These are phyloP conservation scores for Noctuana brunneofusca DNA, from an alignment of 2,888 invertebrate species.

Conservation along the genomic window DNA sequence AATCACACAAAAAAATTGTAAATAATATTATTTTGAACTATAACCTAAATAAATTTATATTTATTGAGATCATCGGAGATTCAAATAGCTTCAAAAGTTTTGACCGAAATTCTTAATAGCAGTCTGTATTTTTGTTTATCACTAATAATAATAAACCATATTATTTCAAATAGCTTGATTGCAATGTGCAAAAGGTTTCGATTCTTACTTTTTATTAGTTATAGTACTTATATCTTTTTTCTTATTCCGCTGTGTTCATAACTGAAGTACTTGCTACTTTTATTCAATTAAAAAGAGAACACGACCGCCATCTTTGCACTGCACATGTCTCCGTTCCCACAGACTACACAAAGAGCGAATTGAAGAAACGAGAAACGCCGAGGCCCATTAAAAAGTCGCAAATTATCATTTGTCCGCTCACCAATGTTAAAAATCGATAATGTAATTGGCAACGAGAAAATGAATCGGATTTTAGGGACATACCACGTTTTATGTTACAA, in stretches of 20 bases:
- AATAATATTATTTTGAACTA: no score
- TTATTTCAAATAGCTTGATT: no score
- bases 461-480: neutral
- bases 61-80: no score
- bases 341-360: conserved; percentile 9
- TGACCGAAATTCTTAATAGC: no score
- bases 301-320: neutral
- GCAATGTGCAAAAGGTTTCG: no score
- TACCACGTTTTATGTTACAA: neutral
- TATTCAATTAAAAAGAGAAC: conserved; percentile 11
- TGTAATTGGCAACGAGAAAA: conserved; percentile 2
- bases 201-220: no score
- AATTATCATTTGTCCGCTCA: conserved; percentile 3
- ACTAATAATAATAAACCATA: no score
- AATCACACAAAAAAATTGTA: no score
- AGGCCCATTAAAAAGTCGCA: conserved; percentile 14
- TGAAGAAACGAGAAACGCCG: conserved; percentile 11
- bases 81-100: no score
- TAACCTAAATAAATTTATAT: no score
- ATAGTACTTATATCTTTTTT: neutral
- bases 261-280: neutral
- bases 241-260: neutral
- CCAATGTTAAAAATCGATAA: neutral
- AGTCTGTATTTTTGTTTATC: no score
- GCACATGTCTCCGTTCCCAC: conserved; percentile 21